Conservation (phyloP, 2,888 invertebrate species). For the Ornithoptera alexandrae region DNA sequence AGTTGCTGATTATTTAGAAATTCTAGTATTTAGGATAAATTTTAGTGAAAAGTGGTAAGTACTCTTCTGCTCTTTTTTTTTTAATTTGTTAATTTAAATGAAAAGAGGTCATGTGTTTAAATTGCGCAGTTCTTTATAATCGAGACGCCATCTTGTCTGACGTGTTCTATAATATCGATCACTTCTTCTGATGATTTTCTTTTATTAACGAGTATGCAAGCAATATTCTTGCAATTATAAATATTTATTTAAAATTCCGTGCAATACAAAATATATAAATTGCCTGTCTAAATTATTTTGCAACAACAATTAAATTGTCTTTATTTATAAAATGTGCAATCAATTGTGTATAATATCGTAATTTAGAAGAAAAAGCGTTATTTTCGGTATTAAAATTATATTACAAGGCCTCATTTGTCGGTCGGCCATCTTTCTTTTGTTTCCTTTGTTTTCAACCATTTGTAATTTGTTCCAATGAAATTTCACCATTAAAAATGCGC, state of each 20-base stretch:
- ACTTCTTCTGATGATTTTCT: slow-evolving; percentile 6
- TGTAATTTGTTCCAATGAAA: not conserved
- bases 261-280: not conserved
- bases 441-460: slow-evolving; percentile 1
- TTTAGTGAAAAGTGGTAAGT: slow-evolving; percentile 28
- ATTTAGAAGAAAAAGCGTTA: too few relatives aligned
- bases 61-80: not conserved
- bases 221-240: not conserved
- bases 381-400: not conserved
- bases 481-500: not conserved
- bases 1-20: slow-evolving; percentile 29
- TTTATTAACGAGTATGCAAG: not conserved
- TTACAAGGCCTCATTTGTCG: not conserved
- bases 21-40: slow-evolving; percentile 26
- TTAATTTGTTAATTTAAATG: not conserved
- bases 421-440: slow-evolving; percentile 17
- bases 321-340: too few relatives aligned
- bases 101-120: not conserved
- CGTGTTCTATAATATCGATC: slow-evolving; percentile 23
- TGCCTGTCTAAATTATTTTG: not conserved
- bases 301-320: too few relatives aligned
- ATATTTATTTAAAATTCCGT: not conserved
- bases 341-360: too few relatives aligned
- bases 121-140: slow-evolving; percentile 15
- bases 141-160: slow-evolving; percentile 28